Evolutionary conservation across 2,797 vertebrate genomes (phyloP), one percentile per base, ranked within the genome.

Genomic region (Rhodeus uyekii): DNA sequence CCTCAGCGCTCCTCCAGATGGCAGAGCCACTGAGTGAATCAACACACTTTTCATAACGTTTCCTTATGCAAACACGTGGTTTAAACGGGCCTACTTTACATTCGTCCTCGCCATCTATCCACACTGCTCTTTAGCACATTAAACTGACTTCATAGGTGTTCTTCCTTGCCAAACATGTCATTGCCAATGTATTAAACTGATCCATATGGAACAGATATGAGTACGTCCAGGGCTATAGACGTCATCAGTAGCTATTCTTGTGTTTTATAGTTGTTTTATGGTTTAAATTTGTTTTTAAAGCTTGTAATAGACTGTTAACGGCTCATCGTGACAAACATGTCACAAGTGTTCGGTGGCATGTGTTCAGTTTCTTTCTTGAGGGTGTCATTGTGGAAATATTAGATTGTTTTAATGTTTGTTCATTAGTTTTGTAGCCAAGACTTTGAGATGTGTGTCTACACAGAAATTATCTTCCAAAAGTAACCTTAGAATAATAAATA

Each of bases 1-100:
- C 53, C 39, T 55, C 38, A 34, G 18, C 38, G 2, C 32, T n/a
- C 72, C 87, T 83, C 84, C 60, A 61, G 87, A 72, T 82, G 88
- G 82, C 82, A 71, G 19, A 24, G 39, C 32, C 14, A 18, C 46
- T 32, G 24, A 12, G 34, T 32, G 39, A 46, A n/a, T 48, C 34
- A 24, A 16, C 32, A 42, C 39, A 44, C 18, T 44, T 13, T 14
- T 63, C 3, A 9, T 46, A 32, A n/a, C 10, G 36, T 72, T n/a
- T 71, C 8, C 16, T 22, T 19, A 34, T 5, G 5, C 46, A 72
- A 72, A 74, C 48, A 74, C 48, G 34, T 73, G 71, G 22, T 53
- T 63, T 34, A 34, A 63, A 63, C 14, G 60, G 29, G 27, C 32
- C 0, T 36, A 9, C 0, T 8, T 55, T n/a, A 34, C 10, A 6